These are phyloP conservation scores for Seladonia tumulorum DNA, from an alignment of 2,888 invertebrate species.

Conservation along the genomic window DNA sequence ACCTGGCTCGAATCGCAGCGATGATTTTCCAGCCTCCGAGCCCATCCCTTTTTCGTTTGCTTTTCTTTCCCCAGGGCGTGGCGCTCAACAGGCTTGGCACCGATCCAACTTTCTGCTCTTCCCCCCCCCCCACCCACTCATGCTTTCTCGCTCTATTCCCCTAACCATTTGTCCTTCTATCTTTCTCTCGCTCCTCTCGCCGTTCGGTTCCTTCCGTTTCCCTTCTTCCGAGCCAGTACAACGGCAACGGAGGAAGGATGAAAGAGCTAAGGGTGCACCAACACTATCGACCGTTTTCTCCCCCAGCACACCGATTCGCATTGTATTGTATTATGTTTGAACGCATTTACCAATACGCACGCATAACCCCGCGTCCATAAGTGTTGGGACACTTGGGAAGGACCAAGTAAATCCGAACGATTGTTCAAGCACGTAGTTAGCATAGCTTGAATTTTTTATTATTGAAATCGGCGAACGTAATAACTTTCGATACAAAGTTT, in stretches of 20 bases:
- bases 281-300: slow-evolving; percentile 47
- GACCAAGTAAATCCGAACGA: background rate
- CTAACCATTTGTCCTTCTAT: slow-evolving; percentile 11
- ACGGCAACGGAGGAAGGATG: slow-evolving; percentile 44
- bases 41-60: slow-evolving; percentile 64
- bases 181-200: slow-evolving; percentile 7
- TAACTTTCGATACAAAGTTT: too few species aligned
- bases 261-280: slow-evolving; percentile 57
- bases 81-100: slow-evolving; percentile 82
- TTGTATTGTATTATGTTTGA: slow-evolving; percentile 39
- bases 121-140: slow-evolving; percentile 20
- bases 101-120: slow-evolving; percentile 69
- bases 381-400: background rate
- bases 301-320: slow-evolving; percentile 19
- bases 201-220: slow-evolving; percentile 25
- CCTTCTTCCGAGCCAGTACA: slow-evolving; percentile 34
- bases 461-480: too few species aligned
- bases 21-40: slow-evolving; percentile 67
- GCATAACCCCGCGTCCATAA: background rate
- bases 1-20: slow-evolving; percentile 74
- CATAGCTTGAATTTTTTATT: too few species aligned
- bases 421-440: background rate
- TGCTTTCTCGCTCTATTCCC: background rate
- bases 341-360: background rate
- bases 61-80: slow-evolving; percentile 77